Base-by-base conservation (phyloP, 2,113 vertebrate genomes). In the Colaptes auratus region DNA sequence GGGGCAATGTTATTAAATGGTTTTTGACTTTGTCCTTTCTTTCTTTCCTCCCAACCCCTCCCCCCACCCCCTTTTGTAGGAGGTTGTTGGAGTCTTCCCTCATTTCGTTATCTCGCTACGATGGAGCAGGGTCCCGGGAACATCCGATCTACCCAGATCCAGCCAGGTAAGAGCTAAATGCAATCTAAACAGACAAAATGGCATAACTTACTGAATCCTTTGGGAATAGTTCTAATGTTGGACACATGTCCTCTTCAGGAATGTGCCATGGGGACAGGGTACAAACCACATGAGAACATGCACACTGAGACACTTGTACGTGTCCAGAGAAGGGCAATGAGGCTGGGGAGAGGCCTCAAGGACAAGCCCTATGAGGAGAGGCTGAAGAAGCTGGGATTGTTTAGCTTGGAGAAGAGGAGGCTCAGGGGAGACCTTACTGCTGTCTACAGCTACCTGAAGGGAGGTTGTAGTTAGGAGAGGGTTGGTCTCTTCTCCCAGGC, bases 91-190 rank as follows among this genome's bases (percentile, higher is more conserved):
- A 99, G 92, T 99, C 99, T 65, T 99, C 99, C 39, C 98, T 99
- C 78, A 98, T 99, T 96, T 99, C 99, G 16, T 96, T 99, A 94
- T 99, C 99, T 82, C 99, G 99, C 91, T 99, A 99, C 3, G 99
- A 99, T 97, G 98, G 99, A 98, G 98, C 98, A 58, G 99, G 99
- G 95, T 99, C 99, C 75, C 98, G 99, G 97, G 99, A 99, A 95
- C 99, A 99, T 96, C 99, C 99, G 8, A 99, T 99, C 84, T 99
- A 99, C 97, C 99, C 99, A 35, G 99, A 99, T 95, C 99, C 99
- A 80, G 99, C 99, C 97, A 99, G 99, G 99, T 99, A 98, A 98
- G 95, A 94, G 90, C 88, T 73, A 90, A 96, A 84, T 91, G 91
- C 90, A 96, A 72, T 90, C 73, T 94, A 50, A 81, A 89, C 21